Base-by-base conservation (phyloP, 2,113 vertebrate genomes). In the Eclectus roratus region DNA sequence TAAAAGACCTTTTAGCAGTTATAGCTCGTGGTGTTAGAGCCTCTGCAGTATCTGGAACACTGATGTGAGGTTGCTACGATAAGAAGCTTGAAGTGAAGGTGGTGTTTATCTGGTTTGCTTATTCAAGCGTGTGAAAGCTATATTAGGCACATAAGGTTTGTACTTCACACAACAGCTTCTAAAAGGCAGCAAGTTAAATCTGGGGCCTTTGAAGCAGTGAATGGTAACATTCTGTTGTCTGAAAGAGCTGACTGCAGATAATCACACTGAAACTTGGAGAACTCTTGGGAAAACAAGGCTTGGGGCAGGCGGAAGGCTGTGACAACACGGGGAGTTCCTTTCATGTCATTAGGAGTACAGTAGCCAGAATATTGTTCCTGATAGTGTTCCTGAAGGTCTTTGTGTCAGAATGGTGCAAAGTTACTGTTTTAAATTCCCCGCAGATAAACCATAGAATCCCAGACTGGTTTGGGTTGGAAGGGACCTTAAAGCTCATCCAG, bases 181-280 rank as follows among this genome's bases (percentile, higher is more conserved):
- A 44, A 94, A 91, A 95, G 79, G 89, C 94, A 95, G 58, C 58
- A 41, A 80, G 91, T 96, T 84, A 53, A 91, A 71, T 93, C n/a
- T 14, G 43, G 28, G 17, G 2, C 63, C 85, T 95, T 96, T 96
- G 93, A 94, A 96, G 95, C 55, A 43, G 46, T 72, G 65, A 92
- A n/a, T 56, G 74, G 80, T 81, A 91, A 85, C 73, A 15, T 89
- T 91, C 89, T 94, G 70, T 56, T 66, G 56, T 91, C 80, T 52
- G 47, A 20, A 65, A 33, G 74, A 49, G 21, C 37, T 2, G 53
- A 23, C 79, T 92, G 93, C 53, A 85, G 63, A 70, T 88, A 33
- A 28, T 87, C 79, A 33, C 93, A 80, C 80, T 58, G 69, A 49
- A 85, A 82, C 53, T 73, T 53, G 61, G 64, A 65, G 56, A 81